Evolutionary conservation across 1,140 invertebrate genomes (phyloP).

Genomic region (Danaus melanippus): DNA sequence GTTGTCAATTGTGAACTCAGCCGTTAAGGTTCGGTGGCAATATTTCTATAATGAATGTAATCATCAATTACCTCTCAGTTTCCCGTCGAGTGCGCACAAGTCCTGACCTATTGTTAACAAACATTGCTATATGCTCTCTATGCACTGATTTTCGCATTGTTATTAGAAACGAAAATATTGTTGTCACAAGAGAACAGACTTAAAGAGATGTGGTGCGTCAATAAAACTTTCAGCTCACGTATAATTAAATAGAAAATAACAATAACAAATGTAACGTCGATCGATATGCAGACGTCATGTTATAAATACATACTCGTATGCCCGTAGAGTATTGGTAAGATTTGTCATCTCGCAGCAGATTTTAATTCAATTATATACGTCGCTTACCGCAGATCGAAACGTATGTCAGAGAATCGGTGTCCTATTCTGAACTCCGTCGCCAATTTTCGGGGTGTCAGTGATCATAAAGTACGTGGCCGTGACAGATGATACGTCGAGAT

Average conservation of each 20-base stretch:
- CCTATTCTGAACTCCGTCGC: constrained; percentile 12
- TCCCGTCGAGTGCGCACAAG: constrained; percentile 18
- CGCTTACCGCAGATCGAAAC: constrained; percentile 10
- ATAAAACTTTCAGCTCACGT: no score
- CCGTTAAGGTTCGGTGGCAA: constrained; percentile 17
- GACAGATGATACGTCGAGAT: constrained; percentile 16
- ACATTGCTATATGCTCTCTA: background rate
- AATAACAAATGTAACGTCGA: no score
- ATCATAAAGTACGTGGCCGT: constrained; percentile 13
- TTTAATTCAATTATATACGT: constrained; percentile 14
- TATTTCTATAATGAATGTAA: constrained; percentile 27
- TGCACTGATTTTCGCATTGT: no score
- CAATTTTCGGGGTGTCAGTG: constrained; percentile 22
- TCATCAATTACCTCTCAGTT: constrained; percentile 24
- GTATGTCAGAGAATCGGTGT: constrained; percentile 9
- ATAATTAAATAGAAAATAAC: no score
- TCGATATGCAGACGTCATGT: no score
- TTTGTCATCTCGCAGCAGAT: constrained; percentile 3
- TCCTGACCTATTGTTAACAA: constrained; percentile 18
- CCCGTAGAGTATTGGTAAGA: no score
- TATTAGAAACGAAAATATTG: no score
- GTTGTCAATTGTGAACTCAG: constrained; percentile 28
- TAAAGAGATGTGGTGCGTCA: no score
- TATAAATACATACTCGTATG: no score
- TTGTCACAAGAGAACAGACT: no score